Conservation (phyloP, 2,888 invertebrate species). For the Scaptodrosophila latifasciaeformis region DNA sequence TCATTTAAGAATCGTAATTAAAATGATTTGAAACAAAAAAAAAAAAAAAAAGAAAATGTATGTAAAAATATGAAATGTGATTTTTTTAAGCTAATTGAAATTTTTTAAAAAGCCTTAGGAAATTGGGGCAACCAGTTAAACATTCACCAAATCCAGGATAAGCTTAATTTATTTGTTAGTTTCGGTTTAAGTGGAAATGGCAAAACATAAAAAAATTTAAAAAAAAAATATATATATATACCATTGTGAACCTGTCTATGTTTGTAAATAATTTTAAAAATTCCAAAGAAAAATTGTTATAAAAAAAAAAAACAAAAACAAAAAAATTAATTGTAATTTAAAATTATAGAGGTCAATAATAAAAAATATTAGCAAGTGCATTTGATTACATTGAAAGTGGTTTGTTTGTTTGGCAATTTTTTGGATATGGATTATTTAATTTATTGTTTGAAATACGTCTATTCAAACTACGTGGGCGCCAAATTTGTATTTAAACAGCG, state of each 20-base stretch:
- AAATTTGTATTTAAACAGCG: too few relatives aligned
- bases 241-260: conserved; percentile 47
- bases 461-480: too few relatives aligned
- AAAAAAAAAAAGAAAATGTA: conserved; percentile 7
- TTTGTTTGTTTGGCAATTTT: background rate
- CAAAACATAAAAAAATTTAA: too few relatives aligned
- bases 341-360: conserved; percentile 49
- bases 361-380: conserved; percentile 60
- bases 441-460: too few relatives aligned
- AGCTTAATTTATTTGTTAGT: conserved; percentile 49
- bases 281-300: conserved; percentile 53
- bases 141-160: conserved; percentile 24
- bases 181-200: conserved; percentile 20
- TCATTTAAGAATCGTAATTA: too few relatives aligned
- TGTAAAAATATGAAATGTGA: conserved; percentile 52
- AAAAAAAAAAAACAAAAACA: too few relatives aligned
- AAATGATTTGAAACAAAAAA: too few relatives aligned
- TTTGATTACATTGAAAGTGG: background rate
- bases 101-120: conserved; percentile 25
- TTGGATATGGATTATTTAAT: too few relatives aligned
- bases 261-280: conserved; percentile 63
- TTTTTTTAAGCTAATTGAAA: conserved; percentile 61
- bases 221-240: conserved; percentile 15
- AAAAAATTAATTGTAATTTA: too few relatives aligned
- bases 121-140: too few relatives aligned